phyloP scores from a whole-genome alignment of 2,797 vertebrate genomes.

The Toxotes lorentzi region DNA sequence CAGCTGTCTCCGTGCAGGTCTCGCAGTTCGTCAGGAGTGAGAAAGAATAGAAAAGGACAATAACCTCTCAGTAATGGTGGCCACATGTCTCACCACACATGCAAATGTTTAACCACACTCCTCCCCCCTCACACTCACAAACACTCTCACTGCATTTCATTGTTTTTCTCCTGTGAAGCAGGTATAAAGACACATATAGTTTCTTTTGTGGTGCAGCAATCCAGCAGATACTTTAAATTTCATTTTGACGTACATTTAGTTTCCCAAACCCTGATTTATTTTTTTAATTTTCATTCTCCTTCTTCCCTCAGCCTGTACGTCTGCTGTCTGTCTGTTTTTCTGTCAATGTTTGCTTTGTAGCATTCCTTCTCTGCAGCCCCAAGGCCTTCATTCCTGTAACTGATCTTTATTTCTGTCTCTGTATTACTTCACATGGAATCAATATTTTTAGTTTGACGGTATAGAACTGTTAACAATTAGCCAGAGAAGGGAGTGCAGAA shows the following conservation, averaged over 20 bases:
- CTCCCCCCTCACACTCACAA: conserved; percentile 49
- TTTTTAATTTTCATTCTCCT: neutral
- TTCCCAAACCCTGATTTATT: conserved; percentile 6
- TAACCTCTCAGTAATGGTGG: conserved; percentile 72
- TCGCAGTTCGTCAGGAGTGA: neutral
- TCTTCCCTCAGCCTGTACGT: conserved; percentile 7
- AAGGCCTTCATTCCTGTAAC: conserved; percentile 41
- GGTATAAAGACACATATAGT: conserved; percentile 27
- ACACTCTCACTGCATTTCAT: conserved; percentile 40
- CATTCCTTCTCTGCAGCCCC: conserved; percentile 45
- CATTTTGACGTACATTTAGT: conserved; percentile 19
- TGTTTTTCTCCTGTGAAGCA: conserved; percentile 46
- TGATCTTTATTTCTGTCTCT: conserved; percentile 52
- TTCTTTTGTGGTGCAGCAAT: conserved; percentile 19
- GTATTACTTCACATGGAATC: conserved; percentile 55
- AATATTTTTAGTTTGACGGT: conserved; percentile 44
- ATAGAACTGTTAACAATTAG: conserved; percentile 45
- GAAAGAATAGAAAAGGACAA: conserved; percentile 46
- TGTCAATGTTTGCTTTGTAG: conserved; percentile 35
- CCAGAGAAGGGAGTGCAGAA: conserved; percentile 9
- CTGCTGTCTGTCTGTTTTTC: conserved; percentile 23
- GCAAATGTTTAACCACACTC: conserved; percentile 72
- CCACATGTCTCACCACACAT: conserved; percentile 80
- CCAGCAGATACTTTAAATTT: conserved; percentile 36
- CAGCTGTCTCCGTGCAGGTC: conserved; percentile 2